phyloP scores from a whole-genome alignment of 2,113 vertebrate species.

The Aphyosemion australe region DNA sequence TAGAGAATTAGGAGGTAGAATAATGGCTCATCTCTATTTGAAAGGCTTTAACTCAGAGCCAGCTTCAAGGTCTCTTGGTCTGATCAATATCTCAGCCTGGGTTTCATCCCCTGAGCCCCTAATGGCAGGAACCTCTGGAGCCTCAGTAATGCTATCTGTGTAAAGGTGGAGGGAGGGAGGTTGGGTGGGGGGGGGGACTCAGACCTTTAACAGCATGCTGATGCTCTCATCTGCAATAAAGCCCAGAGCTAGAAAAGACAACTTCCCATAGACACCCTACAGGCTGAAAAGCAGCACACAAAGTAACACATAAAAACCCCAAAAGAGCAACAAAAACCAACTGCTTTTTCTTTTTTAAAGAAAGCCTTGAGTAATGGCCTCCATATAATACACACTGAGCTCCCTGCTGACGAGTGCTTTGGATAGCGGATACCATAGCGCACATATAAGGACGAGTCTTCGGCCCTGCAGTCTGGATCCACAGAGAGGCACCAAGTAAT shows the following conservation, averaged over 20 bases:
- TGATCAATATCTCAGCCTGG: slow-evolving; percentile 94
- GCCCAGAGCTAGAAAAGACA: slow-evolving; percentile 69
- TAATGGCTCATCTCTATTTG: slow-evolving; percentile 35
- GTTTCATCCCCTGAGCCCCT: slow-evolving; percentile 93
- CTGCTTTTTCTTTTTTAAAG: slow-evolving; percentile 54
- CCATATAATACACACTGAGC: slow-evolving; percentile 74
- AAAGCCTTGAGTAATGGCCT: slow-evolving; percentile 71
- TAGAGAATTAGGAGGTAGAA: slow-evolving; percentile 10
- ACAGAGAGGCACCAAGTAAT: slow-evolving; percentile 82
- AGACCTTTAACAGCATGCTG: slow-evolving; percentile 81
- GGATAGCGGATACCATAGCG: slow-evolving; percentile 76
- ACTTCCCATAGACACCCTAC: slow-evolving; percentile 58
- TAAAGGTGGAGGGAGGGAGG: slow-evolving; percentile 58
- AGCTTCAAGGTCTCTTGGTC: slow-evolving; percentile 88
- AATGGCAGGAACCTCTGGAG: slow-evolving; percentile 95
- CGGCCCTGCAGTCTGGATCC: slow-evolving; percentile 64
- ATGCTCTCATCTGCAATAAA: slow-evolving; percentile 81
- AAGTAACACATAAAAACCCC: slow-evolving; percentile 56
- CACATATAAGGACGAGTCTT: slow-evolving; percentile 64
- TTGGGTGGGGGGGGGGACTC: slow-evolving; percentile 83
- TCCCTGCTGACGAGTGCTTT: slow-evolving; percentile 71
- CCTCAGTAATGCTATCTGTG: slow-evolving; percentile 93
- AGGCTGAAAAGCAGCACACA: slow-evolving; percentile 49
- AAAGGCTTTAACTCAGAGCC: slow-evolving; percentile 61
- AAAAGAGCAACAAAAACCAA: slow-evolving; percentile 71